Evolutionary conservation across 2,888 invertebrate species (phyloP), one percentile per base, ranked within the genome.

Genomic region (Iphiclides podalirius): DNA sequence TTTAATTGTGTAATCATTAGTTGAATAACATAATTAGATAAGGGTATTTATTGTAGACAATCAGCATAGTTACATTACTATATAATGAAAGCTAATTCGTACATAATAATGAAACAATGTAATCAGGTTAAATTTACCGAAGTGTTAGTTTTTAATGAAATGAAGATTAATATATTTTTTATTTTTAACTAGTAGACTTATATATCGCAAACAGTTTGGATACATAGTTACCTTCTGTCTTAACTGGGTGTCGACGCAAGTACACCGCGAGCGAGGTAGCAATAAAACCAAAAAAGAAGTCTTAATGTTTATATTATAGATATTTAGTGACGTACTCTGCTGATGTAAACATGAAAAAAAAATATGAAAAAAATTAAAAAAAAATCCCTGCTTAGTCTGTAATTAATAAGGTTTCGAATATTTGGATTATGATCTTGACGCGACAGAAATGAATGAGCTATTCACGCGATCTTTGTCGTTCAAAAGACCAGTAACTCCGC

Each of bases 21-120:
- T 72, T 73, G 66, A 81, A 76, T 85, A 86, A 65, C 69, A 70
- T 79, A 76, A 75, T 58, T 88, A 88, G 87, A 67, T 87, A 87
- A 86, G 87, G 86, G 85, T 87, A 88, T 87, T 86, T 86, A 87
- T 87, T 85, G 81, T 88, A 87, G 87, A 72, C 57, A 78, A 79
- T 75, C 79, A 75, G 74, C 79, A 82, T 83, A 82, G 87, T 85
- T 82, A 72, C 86, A 81, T 83, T 84, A 84, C 76, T 70, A 74
- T 80, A 71, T 71, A 77, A 80, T 77, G 79, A 80, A 82, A 71
- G 66, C 76, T 83, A n/a, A 81, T 81, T 83, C 82, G 71, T 83
- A 79, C 83, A 81, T 83, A 83, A 82, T 86, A 84, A 81, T 81
- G 75, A 80, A 79, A 76, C 81, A 63, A 75, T 81, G 81, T 79